These are phyloP conservation scores for Dufourea novaeangliae DNA, from an alignment of 1,140 invertebrate genomes.

Conservation along the genomic window DNA sequence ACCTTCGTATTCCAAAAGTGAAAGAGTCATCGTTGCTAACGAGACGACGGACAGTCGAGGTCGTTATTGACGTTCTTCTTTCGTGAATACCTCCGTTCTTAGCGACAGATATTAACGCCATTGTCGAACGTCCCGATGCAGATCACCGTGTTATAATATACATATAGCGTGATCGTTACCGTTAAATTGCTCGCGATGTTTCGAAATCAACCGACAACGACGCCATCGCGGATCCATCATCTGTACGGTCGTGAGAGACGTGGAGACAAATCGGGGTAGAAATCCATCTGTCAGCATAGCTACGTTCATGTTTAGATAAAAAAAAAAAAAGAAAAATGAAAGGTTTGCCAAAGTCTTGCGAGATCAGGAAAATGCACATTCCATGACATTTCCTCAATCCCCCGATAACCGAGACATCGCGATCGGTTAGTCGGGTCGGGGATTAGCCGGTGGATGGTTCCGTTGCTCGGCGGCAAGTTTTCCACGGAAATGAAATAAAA, in stretches of 20 bases:
- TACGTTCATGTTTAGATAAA: background rate
- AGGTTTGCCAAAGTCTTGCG: slow-evolving; percentile 21
- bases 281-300: too few species aligned
- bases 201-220: slow-evolving; percentile 46
- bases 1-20: slow-evolving; percentile 54
- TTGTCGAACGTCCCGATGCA: slow-evolving; percentile 42
- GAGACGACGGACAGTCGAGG: slow-evolving; percentile 64
- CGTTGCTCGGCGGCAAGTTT: slow-evolving; percentile 55
- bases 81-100: slow-evolving; percentile 61
- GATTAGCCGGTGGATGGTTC: slow-evolving; percentile 33
- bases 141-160: slow-evolving; percentile 46
- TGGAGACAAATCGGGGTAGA: background rate
- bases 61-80: slow-evolving; percentile 59
- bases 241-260: too few species aligned
- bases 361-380: slow-evolving; percentile 38
- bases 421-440: background rate
- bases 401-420: background rate
- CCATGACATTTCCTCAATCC: slow-evolving; percentile 38
- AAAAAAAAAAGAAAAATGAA: too few species aligned
- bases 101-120: slow-evolving; percentile 64
- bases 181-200: slow-evolving; percentile 49
- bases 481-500: slow-evolving; percentile 67
- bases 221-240: slow-evolving; percentile 1
- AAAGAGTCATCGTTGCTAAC: slow-evolving; percentile 77
- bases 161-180: slow-evolving; percentile 58